These are phyloP conservation scores for Schizopygopsis malacanthus DNA, from an alignment of 2,797 vertebrate genomes.

Conservation along the genomic window DNA sequence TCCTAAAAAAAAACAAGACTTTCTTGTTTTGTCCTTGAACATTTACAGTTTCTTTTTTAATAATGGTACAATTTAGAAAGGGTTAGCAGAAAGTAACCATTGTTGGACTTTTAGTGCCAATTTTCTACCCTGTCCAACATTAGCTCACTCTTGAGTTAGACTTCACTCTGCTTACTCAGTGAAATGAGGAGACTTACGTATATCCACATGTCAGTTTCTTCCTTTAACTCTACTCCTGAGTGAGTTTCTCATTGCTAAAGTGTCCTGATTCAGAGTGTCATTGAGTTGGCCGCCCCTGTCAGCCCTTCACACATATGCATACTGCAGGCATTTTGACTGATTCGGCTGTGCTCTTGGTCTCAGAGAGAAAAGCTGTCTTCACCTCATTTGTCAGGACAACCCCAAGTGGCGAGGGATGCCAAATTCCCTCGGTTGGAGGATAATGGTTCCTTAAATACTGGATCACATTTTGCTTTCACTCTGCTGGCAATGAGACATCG, in stretches of 20 bases:
- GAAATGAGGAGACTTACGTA: conserved; percentile 13
- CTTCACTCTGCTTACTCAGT: conserved; percentile 13
- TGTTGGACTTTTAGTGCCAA: background rate
- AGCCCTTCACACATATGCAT: conserved; percentile 20
- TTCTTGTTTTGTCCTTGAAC: background rate
- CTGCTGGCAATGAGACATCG: background rate
- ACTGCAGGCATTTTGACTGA: conserved; percentile 40
- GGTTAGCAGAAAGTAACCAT: background rate
- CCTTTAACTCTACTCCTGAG: conserved; percentile 21
- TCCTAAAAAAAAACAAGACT: background rate
- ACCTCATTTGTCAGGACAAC: conserved; percentile 65
- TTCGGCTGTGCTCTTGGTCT: conserved; percentile 30
- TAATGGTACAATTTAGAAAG: background rate
- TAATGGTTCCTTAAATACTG: conserved; percentile 68
- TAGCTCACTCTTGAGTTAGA: background rate
- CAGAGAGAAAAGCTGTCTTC: conserved; percentile 54
- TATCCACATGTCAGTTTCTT: conserved; percentile 11
- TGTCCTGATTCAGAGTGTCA: conserved; percentile 24
- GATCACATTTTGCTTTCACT: conserved; percentile 53
- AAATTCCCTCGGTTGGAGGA: conserved; percentile 69
- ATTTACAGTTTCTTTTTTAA: background rate
- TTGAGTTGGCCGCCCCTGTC: conserved; percentile 33
- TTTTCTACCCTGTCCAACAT: background rate
- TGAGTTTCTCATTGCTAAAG: conserved; percentile 9
- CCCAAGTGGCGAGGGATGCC: conserved; percentile 68